Evolutionary conservation across 2,888 invertebrate species (phyloP).

Genomic region (Conchocele bisecta): DNA sequence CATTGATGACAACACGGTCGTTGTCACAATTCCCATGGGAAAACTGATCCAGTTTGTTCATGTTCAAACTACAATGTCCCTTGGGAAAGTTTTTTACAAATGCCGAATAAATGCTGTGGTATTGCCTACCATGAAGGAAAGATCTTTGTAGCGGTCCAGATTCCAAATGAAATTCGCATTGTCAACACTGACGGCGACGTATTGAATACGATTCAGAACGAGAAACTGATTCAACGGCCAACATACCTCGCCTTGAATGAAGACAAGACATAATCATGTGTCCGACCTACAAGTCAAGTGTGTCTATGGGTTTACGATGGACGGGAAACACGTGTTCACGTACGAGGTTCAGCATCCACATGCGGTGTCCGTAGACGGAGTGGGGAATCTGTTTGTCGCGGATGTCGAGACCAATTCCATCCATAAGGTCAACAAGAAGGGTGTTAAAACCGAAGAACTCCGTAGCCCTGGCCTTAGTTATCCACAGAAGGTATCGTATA

Average conservation of each 20-base stretch:
- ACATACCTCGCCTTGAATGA: slow-evolving; percentile 25
- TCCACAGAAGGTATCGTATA: slow-evolving; percentile 3
- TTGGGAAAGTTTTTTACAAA: too few species aligned
- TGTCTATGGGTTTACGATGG: slow-evolving; percentile 13
- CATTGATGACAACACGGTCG: slow-evolving; percentile 8
- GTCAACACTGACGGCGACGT: slow-evolving; percentile 9
- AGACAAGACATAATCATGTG: slow-evolving; percentile 12
- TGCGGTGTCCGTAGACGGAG: slow-evolving; percentile 12
- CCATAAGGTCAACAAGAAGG: not conserved
- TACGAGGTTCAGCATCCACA: slow-evolving; percentile 26
- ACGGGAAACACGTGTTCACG: slow-evolving; percentile 6
- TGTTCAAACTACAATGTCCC: too few species aligned
- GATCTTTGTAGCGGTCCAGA: slow-evolving; percentile 26
- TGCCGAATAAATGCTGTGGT: slow-evolving; percentile 35
- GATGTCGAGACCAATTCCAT: slow-evolving; percentile 9
- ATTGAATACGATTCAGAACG: slow-evolving; percentile 4
- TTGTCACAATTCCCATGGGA: slow-evolving; percentile 26
- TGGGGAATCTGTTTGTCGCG: slow-evolving; percentile 23
- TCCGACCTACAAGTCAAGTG: slow-evolving; percentile 28
- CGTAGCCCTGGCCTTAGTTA: not conserved
- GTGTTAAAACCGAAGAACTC: not conserved
- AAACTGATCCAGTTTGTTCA: slow-evolving; percentile 21
- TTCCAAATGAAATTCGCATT: slow-evolving; percentile 28
- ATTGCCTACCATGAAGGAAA: slow-evolving; percentile 21
- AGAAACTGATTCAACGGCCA: slow-evolving; percentile 25